Evolutionary conservation across 2,797 vertebrate genomes (phyloP).

Genomic region (Etheostoma nigrum): DNA sequence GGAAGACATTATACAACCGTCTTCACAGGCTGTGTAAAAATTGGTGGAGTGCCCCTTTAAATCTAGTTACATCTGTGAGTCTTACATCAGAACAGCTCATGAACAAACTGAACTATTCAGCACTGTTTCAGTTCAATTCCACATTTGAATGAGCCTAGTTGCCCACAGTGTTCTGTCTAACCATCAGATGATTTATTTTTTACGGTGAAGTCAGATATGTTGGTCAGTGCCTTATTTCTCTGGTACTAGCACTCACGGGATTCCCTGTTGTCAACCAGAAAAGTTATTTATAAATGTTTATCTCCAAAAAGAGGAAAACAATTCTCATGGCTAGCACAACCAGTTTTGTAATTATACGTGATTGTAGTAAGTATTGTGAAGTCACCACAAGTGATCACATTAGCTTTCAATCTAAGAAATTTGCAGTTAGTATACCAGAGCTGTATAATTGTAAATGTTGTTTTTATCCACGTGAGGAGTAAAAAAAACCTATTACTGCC

Average conservation of each 20-base stretch:
- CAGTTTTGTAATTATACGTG: not conserved
- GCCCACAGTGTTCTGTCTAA: not conserved
- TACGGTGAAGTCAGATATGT: not conserved
- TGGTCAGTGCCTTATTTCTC: not conserved
- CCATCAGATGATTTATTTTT: not conserved
- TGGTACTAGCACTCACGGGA: not conserved
- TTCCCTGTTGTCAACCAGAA: not conserved
- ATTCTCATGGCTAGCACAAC: not conserved
- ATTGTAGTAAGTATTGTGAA: not conserved
- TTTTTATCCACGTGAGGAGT: not conserved
- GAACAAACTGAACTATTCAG: not conserved
- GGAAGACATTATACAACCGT: not conserved
- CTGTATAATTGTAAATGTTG: too few species aligned
- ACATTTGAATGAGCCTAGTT: not conserved
- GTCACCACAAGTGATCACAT: not conserved
- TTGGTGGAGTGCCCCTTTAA: not conserved
- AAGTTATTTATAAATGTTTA: constrained; percentile 4
- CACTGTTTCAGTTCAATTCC: not conserved
- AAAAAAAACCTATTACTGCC: not conserved
- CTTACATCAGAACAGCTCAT: not conserved
- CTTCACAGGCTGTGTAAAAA: not conserved
- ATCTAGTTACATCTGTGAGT: not conserved
- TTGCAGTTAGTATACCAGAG: too few species aligned
- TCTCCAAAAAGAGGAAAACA: not conserved
- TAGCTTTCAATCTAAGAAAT: not conserved